Evolutionary conservation across 2,888 invertebrate genomes (phyloP).

Genomic region (Scelioninae gen. 2): DNA sequence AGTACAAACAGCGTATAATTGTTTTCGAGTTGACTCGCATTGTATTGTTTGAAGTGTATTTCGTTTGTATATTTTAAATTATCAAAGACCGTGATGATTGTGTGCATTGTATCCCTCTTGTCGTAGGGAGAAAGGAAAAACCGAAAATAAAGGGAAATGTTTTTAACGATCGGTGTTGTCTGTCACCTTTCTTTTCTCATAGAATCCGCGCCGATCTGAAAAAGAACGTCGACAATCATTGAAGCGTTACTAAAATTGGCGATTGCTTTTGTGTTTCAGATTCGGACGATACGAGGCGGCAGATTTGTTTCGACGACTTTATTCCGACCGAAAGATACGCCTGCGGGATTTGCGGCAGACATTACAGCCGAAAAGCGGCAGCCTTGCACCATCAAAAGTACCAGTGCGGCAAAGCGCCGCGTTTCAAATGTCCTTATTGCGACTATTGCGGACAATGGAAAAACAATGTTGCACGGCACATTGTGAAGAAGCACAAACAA

Average conservation of each 20-base stretch:
- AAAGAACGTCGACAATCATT: background rate
- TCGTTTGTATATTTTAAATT: constrained; percentile 3
- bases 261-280: constrained; percentile 40
- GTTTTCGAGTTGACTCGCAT: background rate
- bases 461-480: constrained; percentile 63
- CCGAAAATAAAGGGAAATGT: constrained; percentile 2
- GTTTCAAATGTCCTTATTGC: constrained; percentile 68
- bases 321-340: constrained; percentile 16
- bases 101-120: constrained; percentile 7
- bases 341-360: constrained; percentile 69
- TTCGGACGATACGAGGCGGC: background rate
- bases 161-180: background rate
- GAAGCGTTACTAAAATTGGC: constrained; percentile 10
- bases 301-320: constrained; percentile 14
- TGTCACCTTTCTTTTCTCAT: constrained; percentile 4
- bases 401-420: constrained; percentile 67
- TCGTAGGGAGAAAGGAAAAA: background rate
- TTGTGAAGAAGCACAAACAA: constrained; percentile 60
- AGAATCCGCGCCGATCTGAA: background rate
- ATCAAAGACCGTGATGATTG: background rate
- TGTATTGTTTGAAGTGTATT: constrained; percentile 9
- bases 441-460: constrained; percentile 67
- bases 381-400: constrained; percentile 76
- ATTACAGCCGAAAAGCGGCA: constrained; percentile 78
- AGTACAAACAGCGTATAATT: constrained; percentile 15